Percentiles rank a stretch among this genome's conserved stretches.
Evolutionary conservation across 2,113 vertebrate species (phyloP).

Genomic region (Python bivittatus): DNA sequence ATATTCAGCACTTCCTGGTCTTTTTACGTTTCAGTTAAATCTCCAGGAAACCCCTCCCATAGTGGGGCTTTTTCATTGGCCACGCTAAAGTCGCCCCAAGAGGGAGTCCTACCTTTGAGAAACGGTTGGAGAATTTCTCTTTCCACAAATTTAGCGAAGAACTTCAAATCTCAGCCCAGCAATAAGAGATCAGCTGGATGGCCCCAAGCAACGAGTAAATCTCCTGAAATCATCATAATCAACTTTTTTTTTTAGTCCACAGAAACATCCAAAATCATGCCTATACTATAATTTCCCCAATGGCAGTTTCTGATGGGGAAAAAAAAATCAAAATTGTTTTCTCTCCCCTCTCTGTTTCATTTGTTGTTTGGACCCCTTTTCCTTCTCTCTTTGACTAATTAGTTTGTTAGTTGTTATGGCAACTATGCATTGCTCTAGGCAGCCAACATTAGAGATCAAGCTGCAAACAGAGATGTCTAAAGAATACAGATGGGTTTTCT

Average conservation of each 20-base stretch:
- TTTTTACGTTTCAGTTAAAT: not conserved
- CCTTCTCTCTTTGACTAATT: conserved; percentile 71
- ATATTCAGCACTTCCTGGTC: not conserved
- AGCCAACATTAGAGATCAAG: conserved; percentile 52
- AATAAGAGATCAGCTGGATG: not conserved
- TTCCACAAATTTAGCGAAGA: not conserved
- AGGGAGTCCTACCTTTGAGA: not conserved
- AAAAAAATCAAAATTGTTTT: conserved; percentile 37
- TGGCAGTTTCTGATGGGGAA: conserved; percentile 34
- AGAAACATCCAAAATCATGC: conserved; percentile 16
- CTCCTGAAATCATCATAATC: not conserved
- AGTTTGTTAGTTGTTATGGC: conserved; percentile 77
- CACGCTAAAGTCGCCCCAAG: not conserved
- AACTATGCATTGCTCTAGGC: conserved; percentile 64
- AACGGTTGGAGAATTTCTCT: not conserved
- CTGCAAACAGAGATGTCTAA: conserved; percentile 57
- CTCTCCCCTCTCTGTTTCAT: conserved; percentile 34
- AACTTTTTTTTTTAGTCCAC: not conserved
- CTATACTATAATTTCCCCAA: conserved; percentile 4
- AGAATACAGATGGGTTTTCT: conserved; percentile 50
- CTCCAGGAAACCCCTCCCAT: not conserved
- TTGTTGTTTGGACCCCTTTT: conserved; percentile 54
- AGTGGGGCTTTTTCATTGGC: not conserved
- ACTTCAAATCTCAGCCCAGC: not conserved
- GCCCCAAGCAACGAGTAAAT: not conserved